These are phyloP conservation scores for Nymphicus hollandicus DNA, from an alignment of 2,113 vertebrate species.

Conservation along the genomic window DNA sequence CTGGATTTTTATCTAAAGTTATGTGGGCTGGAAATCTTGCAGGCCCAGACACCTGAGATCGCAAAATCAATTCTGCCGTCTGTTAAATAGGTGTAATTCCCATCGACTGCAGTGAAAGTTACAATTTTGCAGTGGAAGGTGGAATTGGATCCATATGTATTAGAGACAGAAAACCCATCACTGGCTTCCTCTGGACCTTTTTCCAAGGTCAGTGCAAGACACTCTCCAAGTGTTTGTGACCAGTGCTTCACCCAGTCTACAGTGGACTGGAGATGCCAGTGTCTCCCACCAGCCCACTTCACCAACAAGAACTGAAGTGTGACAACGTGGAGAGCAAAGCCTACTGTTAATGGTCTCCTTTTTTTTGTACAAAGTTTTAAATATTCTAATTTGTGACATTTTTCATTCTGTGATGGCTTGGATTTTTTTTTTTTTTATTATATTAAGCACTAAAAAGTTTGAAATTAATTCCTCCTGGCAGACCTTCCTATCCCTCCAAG, in stretches of 20 bases:
- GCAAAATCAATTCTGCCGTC: slow-evolving; percentile 36
- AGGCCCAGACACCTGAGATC: background rate
- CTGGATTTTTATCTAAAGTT: slow-evolving; percentile 48
- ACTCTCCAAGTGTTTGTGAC: background rate
- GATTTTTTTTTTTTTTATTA: background rate
- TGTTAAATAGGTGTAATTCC: slow-evolving; percentile 56
- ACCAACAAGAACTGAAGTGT: background rate
- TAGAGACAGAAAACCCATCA: background rate
- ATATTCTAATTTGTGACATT: background rate
- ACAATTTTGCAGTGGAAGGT: background rate
- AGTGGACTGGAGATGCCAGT: background rate
- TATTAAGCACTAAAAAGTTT: background rate
- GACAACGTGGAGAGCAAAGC: background rate
- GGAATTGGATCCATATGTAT: slow-evolving; percentile 12
- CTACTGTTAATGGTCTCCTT: background rate
- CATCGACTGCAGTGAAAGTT: background rate
- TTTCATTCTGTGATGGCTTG: background rate
- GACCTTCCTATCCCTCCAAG: background rate
- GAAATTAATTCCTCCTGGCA: background rate
- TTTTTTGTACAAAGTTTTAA: background rate
- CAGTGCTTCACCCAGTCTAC: background rate
- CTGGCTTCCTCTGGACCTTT: background rate
- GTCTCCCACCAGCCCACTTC: background rate
- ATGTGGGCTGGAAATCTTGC: slow-evolving; percentile 32
- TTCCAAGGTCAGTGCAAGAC: background rate